A percentile compares a stretch with the other conserved stretches of the same genome.
Evolutionary conservation across 2,888 invertebrate genomes (phyloP).

Genomic region (Caenorhabditis sp.): DNA sequence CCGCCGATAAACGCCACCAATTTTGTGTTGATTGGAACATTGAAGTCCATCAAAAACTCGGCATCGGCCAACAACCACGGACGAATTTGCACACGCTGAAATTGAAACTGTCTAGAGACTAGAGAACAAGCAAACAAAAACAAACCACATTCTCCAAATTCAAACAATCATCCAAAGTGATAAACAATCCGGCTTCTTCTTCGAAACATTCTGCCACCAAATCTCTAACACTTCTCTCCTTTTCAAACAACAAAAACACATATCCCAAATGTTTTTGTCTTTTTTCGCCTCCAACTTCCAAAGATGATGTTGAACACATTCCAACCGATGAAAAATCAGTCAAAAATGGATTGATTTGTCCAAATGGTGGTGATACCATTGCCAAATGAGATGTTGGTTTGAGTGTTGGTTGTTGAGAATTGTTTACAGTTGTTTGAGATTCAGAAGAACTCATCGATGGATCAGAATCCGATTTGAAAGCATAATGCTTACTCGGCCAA

Average conservation of each 20-base stretch:
- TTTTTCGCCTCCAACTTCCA: slow-evolving; percentile 13
- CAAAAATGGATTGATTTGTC: slow-evolving; percentile 31
- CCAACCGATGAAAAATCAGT: background rate
- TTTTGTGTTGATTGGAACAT: slow-evolving; percentile 94
- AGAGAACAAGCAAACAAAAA: background rate
- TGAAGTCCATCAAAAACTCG: slow-evolving; percentile 78
- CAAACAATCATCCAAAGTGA: slow-evolving; percentile 18
- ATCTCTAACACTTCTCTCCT: slow-evolving; percentile 94
- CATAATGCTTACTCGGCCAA: slow-evolving; percentile 88
- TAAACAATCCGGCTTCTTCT: slow-evolving; percentile 94
- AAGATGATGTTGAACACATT: background rate
- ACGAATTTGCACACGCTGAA: slow-evolving; percentile 57
- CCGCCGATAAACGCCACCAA: slow-evolving; percentile 99
- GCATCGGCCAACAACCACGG: slow-evolving; percentile 65
- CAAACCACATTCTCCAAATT: background rate
- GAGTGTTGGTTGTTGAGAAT: background rate
- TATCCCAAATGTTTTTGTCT: slow-evolving; percentile 71
- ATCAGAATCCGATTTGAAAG: slow-evolving; percentile 72
- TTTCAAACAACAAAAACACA: slow-evolving; percentile 78
- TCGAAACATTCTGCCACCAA: slow-evolving; percentile 96
- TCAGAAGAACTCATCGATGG: slow-evolving; percentile 88
- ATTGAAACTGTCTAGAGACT: slow-evolving; percentile 16
- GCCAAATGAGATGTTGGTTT: slow-evolving; percentile 19
- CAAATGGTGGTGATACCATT: slow-evolving; percentile 25
- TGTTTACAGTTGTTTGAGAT: background rate